Evolutionary conservation across 2,888 invertebrate species (phyloP).

Genomic region (Galerucella nymphaeae): DNA sequence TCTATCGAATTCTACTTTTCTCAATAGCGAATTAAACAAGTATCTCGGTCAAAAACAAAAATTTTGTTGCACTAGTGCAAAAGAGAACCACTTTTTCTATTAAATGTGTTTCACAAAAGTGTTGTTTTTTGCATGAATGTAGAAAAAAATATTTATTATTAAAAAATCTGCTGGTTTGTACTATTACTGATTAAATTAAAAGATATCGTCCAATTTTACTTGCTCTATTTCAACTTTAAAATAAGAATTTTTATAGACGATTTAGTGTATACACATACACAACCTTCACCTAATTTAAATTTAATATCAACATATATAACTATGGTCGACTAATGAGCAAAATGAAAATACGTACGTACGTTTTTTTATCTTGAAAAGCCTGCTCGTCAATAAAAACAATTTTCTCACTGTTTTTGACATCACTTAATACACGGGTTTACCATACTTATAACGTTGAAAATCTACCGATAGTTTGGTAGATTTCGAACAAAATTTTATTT

Average conservation of each 20-base stretch:
- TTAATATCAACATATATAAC: background rate
- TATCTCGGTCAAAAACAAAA: too few relatives aligned
- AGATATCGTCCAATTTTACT: too few relatives aligned
- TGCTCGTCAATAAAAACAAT: conserved; percentile 28
- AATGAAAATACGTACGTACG: conserved; percentile 11
- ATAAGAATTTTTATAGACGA: background rate
- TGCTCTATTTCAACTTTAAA: too few relatives aligned
- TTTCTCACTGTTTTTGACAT: conserved; percentile 31
- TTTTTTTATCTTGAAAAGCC: conserved; percentile 17
- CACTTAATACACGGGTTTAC: background rate
- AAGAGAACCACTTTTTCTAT: too few relatives aligned
- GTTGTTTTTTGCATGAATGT: too few relatives aligned
- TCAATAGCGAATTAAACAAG: too few relatives aligned
- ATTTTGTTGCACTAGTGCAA: too few relatives aligned
- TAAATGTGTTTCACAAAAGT: too few relatives aligned
- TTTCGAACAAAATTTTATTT: background rate
- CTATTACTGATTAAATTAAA: too few relatives aligned
- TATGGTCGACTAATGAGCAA: background rate
- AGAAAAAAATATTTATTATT: too few relatives aligned
- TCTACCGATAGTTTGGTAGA: conserved; percentile 10
- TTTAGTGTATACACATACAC: background rate
- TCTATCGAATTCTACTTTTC: too few relatives aligned
- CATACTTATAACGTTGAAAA: background rate
- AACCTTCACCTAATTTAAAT: background rate
- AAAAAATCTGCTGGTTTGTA: too few relatives aligned